phyloP scores from a whole-genome alignment of 2,888 invertebrate genomes.

The Lapara coniferarum region DNA sequence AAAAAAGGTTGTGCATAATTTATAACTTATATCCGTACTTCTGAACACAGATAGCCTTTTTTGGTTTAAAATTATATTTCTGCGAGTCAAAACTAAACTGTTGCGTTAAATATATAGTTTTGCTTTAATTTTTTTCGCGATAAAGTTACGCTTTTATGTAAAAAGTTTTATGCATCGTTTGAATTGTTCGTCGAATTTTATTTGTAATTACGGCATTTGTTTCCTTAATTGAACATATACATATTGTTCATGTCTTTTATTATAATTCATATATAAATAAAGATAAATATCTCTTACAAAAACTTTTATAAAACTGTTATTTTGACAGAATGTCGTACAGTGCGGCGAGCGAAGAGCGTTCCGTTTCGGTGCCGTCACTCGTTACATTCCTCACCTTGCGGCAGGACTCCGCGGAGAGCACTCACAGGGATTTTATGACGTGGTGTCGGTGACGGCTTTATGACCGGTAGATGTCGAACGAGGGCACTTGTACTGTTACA shows the following conservation, averaged over 20 bases:
- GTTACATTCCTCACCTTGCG: constrained; percentile 35
- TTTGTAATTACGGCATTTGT: too few relatives aligned
- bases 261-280: too few relatives aligned
- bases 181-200: too few relatives aligned
- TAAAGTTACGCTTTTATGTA: too few relatives aligned
- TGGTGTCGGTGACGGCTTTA: constrained; percentile 70
- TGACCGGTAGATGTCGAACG: constrained; percentile 57
- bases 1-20: not conserved
- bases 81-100: not conserved
- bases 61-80: not conserved
- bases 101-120: too few relatives aligned
- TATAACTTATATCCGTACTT: not conserved
- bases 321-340: constrained; percentile 5
- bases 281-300: too few relatives aligned
- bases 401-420: constrained; percentile 52
- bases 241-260: too few relatives aligned
- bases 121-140: too few relatives aligned
- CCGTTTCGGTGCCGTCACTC: constrained; percentile 35
- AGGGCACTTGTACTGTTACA: constrained; percentile 62
- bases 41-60: not conserved
- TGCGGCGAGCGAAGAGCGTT: not conserved
- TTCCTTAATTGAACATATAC: too few relatives aligned
- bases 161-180: too few relatives aligned
- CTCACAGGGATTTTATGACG: constrained; percentile 67
- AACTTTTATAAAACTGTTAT: not conserved